A percentile compares a stretch with the other conserved stretches of the same genome.
Conservation (phyloP, 1,140 invertebrate species). For the Drosophila auraria region DNA sequence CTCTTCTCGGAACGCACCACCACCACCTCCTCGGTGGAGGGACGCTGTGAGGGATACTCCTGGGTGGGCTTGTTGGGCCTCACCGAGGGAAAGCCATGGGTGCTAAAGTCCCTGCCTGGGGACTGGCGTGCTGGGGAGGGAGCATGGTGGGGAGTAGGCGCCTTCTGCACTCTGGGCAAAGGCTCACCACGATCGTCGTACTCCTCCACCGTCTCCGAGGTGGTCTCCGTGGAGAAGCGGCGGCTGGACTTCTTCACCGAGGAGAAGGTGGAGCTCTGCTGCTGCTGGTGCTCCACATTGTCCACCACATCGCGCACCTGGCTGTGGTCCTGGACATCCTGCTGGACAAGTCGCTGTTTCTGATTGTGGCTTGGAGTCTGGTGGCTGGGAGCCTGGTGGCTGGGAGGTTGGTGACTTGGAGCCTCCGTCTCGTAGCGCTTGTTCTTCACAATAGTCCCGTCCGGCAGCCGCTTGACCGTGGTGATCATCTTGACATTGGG, state of each 20-base stretch:
- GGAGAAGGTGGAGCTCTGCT: slow-evolving; percentile 58
- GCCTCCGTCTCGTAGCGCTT: slow-evolving; percentile 87
- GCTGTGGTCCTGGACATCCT: slow-evolving; percentile 43
- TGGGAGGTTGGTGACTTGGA: slow-evolving; percentile 11
- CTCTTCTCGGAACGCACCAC: slow-evolving; percentile 62
- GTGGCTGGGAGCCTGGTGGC: slow-evolving; percentile 19
- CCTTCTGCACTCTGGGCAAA: slow-evolving; percentile 19
- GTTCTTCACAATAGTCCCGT: slow-evolving; percentile 88
- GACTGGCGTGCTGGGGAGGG: slow-evolving; percentile 25
- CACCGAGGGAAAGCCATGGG: slow-evolving; percentile 82
- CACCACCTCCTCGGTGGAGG: slow-evolving; percentile 60
- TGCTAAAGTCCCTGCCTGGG: slow-evolving; percentile 64
- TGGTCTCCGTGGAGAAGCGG: slow-evolving; percentile 78
- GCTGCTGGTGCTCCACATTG: slow-evolving; percentile 65
- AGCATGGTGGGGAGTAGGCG: slow-evolving; percentile 28
- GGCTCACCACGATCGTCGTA: slow-evolving; percentile 56
- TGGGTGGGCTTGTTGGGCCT: slow-evolving; percentile 77
- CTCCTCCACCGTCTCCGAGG: slow-evolving; percentile 77
- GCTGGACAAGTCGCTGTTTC: slow-evolving; percentile 36
- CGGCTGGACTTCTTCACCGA: slow-evolving; percentile 77
- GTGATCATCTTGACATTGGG: slow-evolving; percentile 88
- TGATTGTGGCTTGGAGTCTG: slow-evolving; percentile 31
- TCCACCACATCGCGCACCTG: slow-evolving; percentile 63
- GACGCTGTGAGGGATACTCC: slow-evolving; percentile 67
- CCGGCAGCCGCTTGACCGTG: slow-evolving; percentile 88